These are phyloP conservation scores for Sparidentex hasta DNA, from an alignment of 2,797 vertebrate genomes.

Conservation along the genomic window DNA sequence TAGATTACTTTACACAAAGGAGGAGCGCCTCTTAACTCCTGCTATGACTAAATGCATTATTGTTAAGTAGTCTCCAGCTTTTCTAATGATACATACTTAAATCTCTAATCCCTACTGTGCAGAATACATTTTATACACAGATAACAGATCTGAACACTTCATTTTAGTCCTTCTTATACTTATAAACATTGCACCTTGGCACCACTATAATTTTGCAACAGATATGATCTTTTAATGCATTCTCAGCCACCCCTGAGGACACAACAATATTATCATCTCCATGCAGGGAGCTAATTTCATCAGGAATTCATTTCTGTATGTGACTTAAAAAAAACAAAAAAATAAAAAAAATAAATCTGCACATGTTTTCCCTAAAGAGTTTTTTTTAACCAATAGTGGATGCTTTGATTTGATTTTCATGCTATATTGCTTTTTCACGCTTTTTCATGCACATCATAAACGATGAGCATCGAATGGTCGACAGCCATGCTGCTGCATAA, in stretches of 20 bases:
- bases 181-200: slow-evolving; percentile 1
- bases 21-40: not conserved
- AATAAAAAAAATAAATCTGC: not conserved
- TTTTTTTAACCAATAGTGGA: not conserved
- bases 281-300: slow-evolving; percentile 18
- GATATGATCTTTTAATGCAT: not conserved
- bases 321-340: slow-evolving; percentile 11
- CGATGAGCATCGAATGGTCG: not conserved
- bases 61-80: not conserved
- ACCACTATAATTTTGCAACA: slow-evolving; percentile 14
- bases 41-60: no score
- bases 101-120: not conserved
- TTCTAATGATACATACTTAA: not conserved
- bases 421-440: not conserved
- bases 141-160: slow-evolving; percentile 9
- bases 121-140: slow-evolving; percentile 8
- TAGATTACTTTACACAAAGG: not conserved
- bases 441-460: not conserved
- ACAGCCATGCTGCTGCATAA: not conserved
- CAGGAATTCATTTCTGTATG: slow-evolving; percentile 21
- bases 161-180: not conserved
- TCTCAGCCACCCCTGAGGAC: not conserved
- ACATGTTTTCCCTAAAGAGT: not conserved
- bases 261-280: not conserved
- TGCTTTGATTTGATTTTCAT: slow-evolving; percentile 2